Evolutionary conservation across 2,888 invertebrate genomes (phyloP), one percentile per base, ranked within the genome.

Genomic region (Hydrotaea diabolus): DNA sequence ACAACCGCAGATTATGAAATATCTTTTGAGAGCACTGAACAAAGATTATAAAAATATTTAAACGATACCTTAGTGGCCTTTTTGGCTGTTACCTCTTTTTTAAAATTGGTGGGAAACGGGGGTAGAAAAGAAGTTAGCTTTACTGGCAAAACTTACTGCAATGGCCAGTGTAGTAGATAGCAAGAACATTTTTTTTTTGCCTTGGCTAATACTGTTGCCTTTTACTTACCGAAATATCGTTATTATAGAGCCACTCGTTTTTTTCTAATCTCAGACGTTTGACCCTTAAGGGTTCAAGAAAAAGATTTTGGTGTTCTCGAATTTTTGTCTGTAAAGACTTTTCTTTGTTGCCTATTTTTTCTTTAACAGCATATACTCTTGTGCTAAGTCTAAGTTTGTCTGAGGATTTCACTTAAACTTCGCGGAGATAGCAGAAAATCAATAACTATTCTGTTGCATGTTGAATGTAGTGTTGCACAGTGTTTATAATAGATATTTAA

Each of bases 211-310:
- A n/a, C 43, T 43, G 43, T 43, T 43, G 43, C 11, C 9, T 49
- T 49, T 49, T 49, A 0, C n/a, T 31, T 23, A 13, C 59, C 46
- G 69, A 82, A 82, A 73, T 75, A 84, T 77, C 80, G 75, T 78
- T 80, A 79, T 82, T 85, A 80, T 66, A 80, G 71, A 73, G 39
- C 77, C 72, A 72, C 80, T 73, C 77, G 53, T 49, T 66, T n/a
- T 36, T 39, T 59, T 23, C 80, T 83, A 81, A 85, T 76, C 86
- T 85, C 80, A 83, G 82, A 83, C 55, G 87, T 86, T 87, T 89
- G 89, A 89, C 88, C 89, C 86, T 85, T 80, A 85, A 86, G 88
- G 86, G 88, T 88, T 87, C 87, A 88, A 39, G 86, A 85, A 73
- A 23, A 62, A 31, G 2, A 31, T 81, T 64, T 64, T 46, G 19